Evolutionary conservation across 2,113 vertebrate species (phyloP), one percentile per base, ranked within the genome.

Genomic region (Oryzias curvinotus): DNA sequence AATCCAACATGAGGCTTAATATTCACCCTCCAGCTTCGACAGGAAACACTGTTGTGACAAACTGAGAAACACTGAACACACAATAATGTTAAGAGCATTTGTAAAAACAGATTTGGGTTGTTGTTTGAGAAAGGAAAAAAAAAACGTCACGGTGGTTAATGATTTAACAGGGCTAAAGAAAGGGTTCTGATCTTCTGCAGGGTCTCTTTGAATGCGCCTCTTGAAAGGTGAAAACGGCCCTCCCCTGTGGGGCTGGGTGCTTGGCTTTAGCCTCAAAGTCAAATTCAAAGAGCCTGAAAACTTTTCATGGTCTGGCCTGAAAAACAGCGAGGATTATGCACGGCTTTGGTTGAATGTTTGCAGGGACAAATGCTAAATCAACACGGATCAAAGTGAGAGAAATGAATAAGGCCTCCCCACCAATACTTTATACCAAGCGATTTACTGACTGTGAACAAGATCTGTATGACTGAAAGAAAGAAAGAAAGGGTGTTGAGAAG

Each of bases 151-250:
- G 68, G 67, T 53, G 36, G 73, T 70, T 71, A 59, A 69, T 68
- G 57, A 65, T 63, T 73, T 73, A 65, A 67, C 54, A 62, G 63
- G 75, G 60, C 41, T 73, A 79, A 85, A 77, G 62, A 80, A 61
- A 64, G 71, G 64, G 46, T 75, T 84, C 74, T 77, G 81, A 85
- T 85, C 48, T 75, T 80, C 62, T 57, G 58, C 60, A 74, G 44
- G 52, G 71, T 73, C 48, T 54, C 57, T 85, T 83, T 78, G 69
- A 80, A 73, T 49, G 69, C 57, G 50, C 54, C 52, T 66, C 65
- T 69, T 77, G 45, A 79, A 81, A 75, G 68, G 71, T 52, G 59
- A 61, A 69, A 71, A 80, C 52, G 45, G 23, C 30, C 4, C 23
- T 28, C 45, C 49, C 48, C 66, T 71, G 65, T 72, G 73, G 68